A percentile compares a stretch with the other conserved stretches of the same genome.
Evolutionary conservation across 2,797 vertebrate species (phyloP).

Genomic region (Sebastes goodei): DNA sequence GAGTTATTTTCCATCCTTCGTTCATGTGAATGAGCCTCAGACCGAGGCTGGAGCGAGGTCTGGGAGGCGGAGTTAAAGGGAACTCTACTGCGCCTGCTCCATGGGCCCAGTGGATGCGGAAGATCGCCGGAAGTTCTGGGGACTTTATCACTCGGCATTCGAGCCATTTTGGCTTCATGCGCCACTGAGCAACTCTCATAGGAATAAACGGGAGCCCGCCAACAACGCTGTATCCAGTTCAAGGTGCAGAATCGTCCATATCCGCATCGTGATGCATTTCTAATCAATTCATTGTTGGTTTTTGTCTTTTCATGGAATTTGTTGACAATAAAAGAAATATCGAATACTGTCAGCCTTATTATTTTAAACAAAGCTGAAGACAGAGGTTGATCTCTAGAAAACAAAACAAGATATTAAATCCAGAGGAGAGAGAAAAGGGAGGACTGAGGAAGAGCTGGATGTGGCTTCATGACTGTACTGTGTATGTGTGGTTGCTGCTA

Average conservation of each 20-base stretch:
- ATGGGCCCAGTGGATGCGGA: too few species aligned
- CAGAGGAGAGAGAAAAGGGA: background rate
- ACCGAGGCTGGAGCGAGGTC: too few species aligned
- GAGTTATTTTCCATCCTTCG: too few species aligned
- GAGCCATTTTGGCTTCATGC: too few species aligned
- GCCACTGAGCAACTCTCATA: too few species aligned
- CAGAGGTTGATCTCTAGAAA: background rate
- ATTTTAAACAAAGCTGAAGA: background rate
- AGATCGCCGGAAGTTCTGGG: too few species aligned
- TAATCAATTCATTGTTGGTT: background rate
- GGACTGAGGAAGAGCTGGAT: constrained; percentile 3
- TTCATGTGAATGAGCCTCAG: too few species aligned
- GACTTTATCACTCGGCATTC: too few species aligned
- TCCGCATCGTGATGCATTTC: background rate
- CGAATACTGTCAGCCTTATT: background rate
- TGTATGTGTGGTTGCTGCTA: background rate
- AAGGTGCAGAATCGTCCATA: background rate
- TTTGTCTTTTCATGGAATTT: background rate
- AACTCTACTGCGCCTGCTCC: too few species aligned
- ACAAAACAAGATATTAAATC: background rate
- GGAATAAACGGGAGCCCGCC: too few species aligned
- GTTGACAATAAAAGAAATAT: background rate
- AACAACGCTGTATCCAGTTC: too few species aligned
- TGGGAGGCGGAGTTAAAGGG: too few species aligned
- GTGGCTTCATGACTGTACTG: background rate